phyloP scores from a whole-genome alignment of 2,113 vertebrate species.

The Eleginops maclovinus region DNA sequence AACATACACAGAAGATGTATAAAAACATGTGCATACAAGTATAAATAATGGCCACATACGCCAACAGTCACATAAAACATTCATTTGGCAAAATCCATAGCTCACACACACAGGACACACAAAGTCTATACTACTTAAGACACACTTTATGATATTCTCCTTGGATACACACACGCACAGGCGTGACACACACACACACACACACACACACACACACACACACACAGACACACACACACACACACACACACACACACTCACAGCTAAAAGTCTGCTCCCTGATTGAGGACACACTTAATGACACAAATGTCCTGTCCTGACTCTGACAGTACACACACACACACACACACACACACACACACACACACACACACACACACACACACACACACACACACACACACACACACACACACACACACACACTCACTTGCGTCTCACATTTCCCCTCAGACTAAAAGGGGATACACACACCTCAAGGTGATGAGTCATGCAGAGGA shows the following conservation, averaged over 20 bases:
- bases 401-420: slow-evolving; percentile 35
- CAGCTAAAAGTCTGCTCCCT: slow-evolving; percentile 26
- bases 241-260: slow-evolving; percentile 16
- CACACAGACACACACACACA: too few species aligned
- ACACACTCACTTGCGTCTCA: slow-evolving; percentile 17
- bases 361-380: slow-evolving; percentile 30
- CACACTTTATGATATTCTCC: slow-evolving; percentile 30
- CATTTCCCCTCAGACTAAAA: slow-evolving; percentile 36
- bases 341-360: slow-evolving; percentile 32
- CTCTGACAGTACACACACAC: slow-evolving; percentile 7
- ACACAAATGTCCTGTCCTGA: slow-evolving; percentile 64
- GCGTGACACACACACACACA: slow-evolving; percentile 15
- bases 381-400: background rate
- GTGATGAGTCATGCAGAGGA: slow-evolving; percentile 59
- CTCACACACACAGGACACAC: background rate
- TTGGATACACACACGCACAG: slow-evolving; percentile 2
- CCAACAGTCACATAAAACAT: background rate
- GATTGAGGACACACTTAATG: slow-evolving; percentile 70
- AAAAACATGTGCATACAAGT: background rate
- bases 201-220: slow-evolving; percentile 24
- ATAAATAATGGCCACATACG: background rate
- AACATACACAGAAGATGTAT: background rate
- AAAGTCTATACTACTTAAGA: slow-evolving; percentile 12
- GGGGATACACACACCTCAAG: slow-evolving; percentile 18
- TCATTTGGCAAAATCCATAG: background rate